Evolutionary conservation across 2,888 invertebrate species (phyloP).

Genomic region (Phengaris arion): DNA sequence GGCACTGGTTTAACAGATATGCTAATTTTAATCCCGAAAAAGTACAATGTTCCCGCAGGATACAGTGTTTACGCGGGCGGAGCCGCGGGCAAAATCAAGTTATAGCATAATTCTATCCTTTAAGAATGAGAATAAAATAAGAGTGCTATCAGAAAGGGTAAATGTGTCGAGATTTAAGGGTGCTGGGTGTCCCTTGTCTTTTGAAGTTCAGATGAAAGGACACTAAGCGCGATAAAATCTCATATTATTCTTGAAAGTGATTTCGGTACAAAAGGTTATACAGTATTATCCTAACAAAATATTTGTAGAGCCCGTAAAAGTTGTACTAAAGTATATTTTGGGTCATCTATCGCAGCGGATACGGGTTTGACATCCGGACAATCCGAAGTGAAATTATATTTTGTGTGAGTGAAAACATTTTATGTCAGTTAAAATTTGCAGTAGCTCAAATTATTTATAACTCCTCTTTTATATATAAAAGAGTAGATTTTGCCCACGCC

Average conservation of each 20-base stretch:
- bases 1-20: too few relatives aligned
- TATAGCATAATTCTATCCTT: too few relatives aligned
- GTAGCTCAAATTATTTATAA: too few relatives aligned
- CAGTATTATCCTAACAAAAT: neutral
- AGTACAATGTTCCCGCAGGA: too few relatives aligned
- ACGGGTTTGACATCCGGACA: neutral
- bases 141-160: neutral
- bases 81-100: too few relatives aligned
- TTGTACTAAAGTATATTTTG: neutral
- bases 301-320: neutral
- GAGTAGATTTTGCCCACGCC: too few relatives aligned
- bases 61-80: too few relatives aligned
- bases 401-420: too few relatives aligned
- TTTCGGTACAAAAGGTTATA: conserved; percentile 1
- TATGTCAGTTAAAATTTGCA: too few relatives aligned
- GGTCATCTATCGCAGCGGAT: neutral
- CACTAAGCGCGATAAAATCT: neutral
- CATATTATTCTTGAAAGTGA: neutral
- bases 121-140: too few relatives aligned
- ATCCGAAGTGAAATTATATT: neutral
- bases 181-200: neutral
- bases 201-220: neutral
- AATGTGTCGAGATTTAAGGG: neutral
- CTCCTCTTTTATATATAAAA: too few relatives aligned
- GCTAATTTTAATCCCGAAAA: too few relatives aligned